Base-by-base conservation (phyloP, 1,140 invertebrate species). In the Caenorhabditis remanei region DNA sequence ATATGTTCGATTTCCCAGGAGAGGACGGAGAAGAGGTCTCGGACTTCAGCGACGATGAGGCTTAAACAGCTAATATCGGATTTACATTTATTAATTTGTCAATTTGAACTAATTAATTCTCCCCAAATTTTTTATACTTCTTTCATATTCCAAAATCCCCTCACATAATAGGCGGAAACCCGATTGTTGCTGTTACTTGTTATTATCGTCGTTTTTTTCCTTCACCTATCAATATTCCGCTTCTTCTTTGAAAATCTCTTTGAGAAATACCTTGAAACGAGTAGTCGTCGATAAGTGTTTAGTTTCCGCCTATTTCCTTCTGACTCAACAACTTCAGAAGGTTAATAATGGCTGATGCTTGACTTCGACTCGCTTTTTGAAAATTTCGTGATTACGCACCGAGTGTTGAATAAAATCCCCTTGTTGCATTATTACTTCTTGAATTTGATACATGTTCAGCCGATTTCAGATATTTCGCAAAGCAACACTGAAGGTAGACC, bases 1-100 rank as follows among this genome's bases (percentile, higher is more conserved):
- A 87, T 14, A 87, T 89, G 85, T 58, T 83, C 50, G 86, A 85
- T 53, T 90, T 89, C 58, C 90, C 90, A 71, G 83, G 84, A 46
- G 90, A 83, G 86, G 89, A 90, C 19, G 90, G 85, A 46, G 84
- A 85, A 19, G 90, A 83, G 6, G 46, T 58, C 3, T 61, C 71
- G 3, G 89, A 89, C 53, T 67, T 88, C 48, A 85, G 87, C 32
- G 87, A 89, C 56, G 58, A 89, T 88, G 53, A 86, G 65, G 65
- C n/a, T 53, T 65, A 61, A 84, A 14, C 82, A 58, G 32, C 41
- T 48, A 40, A 61, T 53, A 9, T 58, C 40, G 8, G 9, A 19
- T 6, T 41, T n/a, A 24, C 4, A 43, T 24, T 43, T 58, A 21
- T 46, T 46, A 58, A 46, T 43, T 84, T 84, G 53, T 43, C 56